phyloP scores from a whole-genome alignment of 2,113 vertebrate genomes.

The Vidua macroura region DNA sequence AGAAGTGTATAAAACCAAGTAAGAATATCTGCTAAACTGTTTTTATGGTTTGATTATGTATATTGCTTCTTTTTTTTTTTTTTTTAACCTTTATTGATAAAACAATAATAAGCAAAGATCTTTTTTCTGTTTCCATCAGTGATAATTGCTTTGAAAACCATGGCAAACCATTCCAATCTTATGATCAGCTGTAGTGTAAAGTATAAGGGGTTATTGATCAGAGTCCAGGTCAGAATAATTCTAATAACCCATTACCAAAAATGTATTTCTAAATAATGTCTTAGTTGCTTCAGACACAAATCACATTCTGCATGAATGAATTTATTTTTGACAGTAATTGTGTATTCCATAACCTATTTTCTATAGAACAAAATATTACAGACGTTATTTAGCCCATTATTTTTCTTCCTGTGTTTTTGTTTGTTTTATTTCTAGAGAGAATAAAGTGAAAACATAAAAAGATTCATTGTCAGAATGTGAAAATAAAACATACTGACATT shows the following conservation, averaged over 20 bases:
- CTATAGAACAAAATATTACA: neutral
- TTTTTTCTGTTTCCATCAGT: neutral
- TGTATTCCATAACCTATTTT: neutral
- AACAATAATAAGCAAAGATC: neutral
- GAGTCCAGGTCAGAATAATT: neutral
- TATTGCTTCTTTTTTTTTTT: neutral
- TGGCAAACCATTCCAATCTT: neutral
- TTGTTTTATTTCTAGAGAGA: neutral
- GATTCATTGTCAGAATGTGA: accelerated
- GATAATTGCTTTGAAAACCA: neutral
- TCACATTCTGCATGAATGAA: accelerated
- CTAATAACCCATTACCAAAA: neutral
- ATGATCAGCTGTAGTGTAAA: neutral
- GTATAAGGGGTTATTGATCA: neutral
- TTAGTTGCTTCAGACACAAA: neutral
- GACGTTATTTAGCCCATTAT: neutral
- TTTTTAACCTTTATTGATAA: neutral
- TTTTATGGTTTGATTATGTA: neutral
- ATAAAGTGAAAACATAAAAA: neutral
- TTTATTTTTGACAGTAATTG: neutral
- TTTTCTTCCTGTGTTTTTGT: neutral
- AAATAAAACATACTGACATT: neutral
- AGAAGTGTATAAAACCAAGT: neutral
- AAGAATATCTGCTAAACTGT: neutral
- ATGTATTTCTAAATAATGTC: neutral